Conservation (phyloP, 37 sponge, comb jelly and placozoan genomes). For the Mnemiopsis leidyi region DNA sequence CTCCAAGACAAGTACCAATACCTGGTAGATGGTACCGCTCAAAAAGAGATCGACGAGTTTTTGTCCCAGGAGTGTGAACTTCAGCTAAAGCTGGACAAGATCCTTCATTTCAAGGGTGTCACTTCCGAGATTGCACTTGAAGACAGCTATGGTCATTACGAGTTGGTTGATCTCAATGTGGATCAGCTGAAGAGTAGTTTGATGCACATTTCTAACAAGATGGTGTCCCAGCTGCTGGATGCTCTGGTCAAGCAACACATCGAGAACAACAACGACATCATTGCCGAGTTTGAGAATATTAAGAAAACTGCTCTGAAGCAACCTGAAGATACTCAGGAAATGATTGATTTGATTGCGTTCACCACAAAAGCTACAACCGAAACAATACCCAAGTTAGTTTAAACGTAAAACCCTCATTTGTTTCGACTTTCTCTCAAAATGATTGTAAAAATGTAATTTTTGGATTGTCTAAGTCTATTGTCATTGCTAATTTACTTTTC, state of each 20-base stretch:
- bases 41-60: slow-evolving; percentile 71
- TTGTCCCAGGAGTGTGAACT: slow-evolving; percentile 72
- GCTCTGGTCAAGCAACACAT: slow-evolving; percentile 65
- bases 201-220: slow-evolving; percentile 24
- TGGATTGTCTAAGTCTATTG: too few species aligned
- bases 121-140: slow-evolving; percentile 40
- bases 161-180: slow-evolving; percentile 41
- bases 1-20: slow-evolving; percentile 70
- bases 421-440: too few species aligned
- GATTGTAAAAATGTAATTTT: too few species aligned
- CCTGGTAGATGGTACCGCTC: slow-evolving; percentile 80
- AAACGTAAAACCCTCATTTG: too few species aligned
- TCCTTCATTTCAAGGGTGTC: slow-evolving; percentile 35
- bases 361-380: slow-evolving; percentile 74
- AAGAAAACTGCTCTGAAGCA: slow-evolving; percentile 72
- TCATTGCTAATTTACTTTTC: too few species aligned
- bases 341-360: slow-evolving; percentile 84
- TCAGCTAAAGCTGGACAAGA: slow-evolving; percentile 66
- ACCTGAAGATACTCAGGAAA: slow-evolving; percentile 86
- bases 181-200: slow-evolving; percentile 46
- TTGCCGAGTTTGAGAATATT: slow-evolving; percentile 81
- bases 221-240: not conserved
- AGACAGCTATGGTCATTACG: slow-evolving; percentile 56
- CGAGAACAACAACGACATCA: slow-evolving; percentile 67
- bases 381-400: slow-evolving; percentile 65